Evolutionary conservation across 2,797 vertebrate genomes (phyloP).

Genomic region (Cirrhinus mrigala): DNA sequence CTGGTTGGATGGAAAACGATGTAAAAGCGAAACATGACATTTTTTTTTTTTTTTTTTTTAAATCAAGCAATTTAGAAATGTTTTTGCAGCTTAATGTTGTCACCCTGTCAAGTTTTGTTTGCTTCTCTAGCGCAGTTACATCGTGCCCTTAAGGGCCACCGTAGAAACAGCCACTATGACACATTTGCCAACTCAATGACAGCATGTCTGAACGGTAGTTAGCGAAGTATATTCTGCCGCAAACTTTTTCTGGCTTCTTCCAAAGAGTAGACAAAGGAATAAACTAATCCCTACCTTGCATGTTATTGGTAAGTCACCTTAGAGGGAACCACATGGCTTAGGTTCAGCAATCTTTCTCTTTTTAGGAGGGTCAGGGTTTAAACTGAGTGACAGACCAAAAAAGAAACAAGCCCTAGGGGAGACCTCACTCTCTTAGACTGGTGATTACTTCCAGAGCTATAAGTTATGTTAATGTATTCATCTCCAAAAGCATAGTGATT

Average conservation of each 20-base stretch:
- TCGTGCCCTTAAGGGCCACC: constrained; percentile 30
- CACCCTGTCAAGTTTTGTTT: constrained; percentile 21
- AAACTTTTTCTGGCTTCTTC: not conserved
- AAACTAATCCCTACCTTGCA: constrained; percentile 17
- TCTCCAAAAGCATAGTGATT: constrained; percentile 83
- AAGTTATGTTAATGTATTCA: constrained; percentile 86
- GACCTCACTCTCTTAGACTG: constrained; percentile 76
- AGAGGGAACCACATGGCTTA: not conserved
- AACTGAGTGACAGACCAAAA: constrained; percentile 61
- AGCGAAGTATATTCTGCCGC: not conserved
- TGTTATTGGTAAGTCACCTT: constrained; percentile 23
- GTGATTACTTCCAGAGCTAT: constrained; percentile 80
- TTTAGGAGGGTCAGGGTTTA: constrained; percentile 47
- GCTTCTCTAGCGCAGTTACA: not conserved
- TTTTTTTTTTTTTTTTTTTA: too few species aligned
- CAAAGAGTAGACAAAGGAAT: not conserved
- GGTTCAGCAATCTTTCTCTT: constrained; percentile 25
- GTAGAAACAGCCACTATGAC: not conserved
- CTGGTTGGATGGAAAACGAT: not conserved
- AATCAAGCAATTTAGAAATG: not conserved
- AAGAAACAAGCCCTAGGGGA: constrained; percentile 64
- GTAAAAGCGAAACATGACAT: not conserved
- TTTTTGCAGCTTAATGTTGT: constrained; percentile 29
- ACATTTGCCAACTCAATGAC: constrained; percentile 37
- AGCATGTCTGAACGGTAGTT: constrained; percentile 13